Conservation (phyloP, 2,113 vertebrate species). For the Cyanistes caeruleus region DNA sequence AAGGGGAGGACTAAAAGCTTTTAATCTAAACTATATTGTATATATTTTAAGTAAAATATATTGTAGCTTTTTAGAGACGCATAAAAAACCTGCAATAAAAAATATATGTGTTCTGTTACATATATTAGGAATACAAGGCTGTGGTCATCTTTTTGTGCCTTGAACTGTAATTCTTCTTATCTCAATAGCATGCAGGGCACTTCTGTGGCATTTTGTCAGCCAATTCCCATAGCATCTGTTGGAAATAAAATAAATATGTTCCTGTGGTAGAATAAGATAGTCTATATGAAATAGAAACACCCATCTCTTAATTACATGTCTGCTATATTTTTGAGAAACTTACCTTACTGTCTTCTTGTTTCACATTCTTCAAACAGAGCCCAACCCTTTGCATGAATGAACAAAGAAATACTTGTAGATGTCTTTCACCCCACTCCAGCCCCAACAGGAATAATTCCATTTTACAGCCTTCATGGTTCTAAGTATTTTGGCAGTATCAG, state of each 20-base stretch:
- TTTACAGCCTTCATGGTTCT: background rate
- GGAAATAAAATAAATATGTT: background rate
- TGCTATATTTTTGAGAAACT: background rate
- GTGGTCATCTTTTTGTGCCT: background rate
- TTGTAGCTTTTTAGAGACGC: background rate
- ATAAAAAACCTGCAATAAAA: background rate
- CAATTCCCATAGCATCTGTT: background rate
- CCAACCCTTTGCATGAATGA: background rate
- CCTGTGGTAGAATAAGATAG: background rate
- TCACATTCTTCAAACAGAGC: background rate
- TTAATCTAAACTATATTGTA: background rate
- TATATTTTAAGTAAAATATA: background rate
- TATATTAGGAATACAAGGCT: background rate
- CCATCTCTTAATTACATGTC: background rate
- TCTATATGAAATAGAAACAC: background rate
- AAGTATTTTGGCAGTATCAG: background rate
- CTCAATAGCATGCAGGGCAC: background rate
- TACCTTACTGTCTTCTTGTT: background rate
- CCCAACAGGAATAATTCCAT: background rate
- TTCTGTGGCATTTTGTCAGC: background rate
- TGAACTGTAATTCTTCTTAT: background rate
- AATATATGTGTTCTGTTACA: fast-evolving
- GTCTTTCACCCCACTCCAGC: background rate
- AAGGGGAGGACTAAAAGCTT: background rate
- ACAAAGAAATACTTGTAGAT: background rate